Percentiles rank a stretch among this genome's conserved stretches.
These are phyloP conservation scores for Conchocele bisecta DNA, from an alignment of 2,888 invertebrate species.

Conservation along the genomic window DNA sequence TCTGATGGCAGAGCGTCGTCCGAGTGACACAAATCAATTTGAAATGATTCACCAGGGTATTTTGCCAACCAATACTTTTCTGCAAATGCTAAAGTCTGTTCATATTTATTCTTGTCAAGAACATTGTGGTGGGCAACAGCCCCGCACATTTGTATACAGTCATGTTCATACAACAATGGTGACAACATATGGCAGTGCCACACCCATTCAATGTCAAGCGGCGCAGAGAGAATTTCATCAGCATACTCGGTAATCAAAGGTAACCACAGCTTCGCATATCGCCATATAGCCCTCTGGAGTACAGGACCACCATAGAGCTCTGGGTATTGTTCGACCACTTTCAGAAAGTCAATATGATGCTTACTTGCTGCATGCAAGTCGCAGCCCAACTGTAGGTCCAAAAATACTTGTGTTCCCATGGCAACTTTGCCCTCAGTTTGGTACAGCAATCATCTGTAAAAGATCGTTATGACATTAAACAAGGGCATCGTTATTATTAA, in stretches of 20 bases:
- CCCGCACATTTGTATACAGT: constrained; percentile 68
- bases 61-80: constrained; percentile 66
- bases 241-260: constrained; percentile 80
- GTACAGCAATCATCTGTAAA: too few relatives aligned
- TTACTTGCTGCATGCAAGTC: constrained; percentile 67
- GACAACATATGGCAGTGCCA: constrained; percentile 83
- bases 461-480: too few relatives aligned
- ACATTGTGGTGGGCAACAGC: constrained; percentile 78
- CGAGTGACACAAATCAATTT: constrained; percentile 44
- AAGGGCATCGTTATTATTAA: too few relatives aligned
- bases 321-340: constrained; percentile 62
- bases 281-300: constrained; percentile 81
- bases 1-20: constrained; percentile 13
- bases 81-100: constrained; percentile 31
- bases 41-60: constrained; percentile 73
- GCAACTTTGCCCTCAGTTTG: too few relatives aligned
- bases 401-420: too few relatives aligned
- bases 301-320: constrained; percentile 76
- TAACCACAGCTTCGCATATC: constrained; percentile 83
- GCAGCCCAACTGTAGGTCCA: too few relatives aligned
- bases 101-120: constrained; percentile 17
- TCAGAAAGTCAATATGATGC: constrained; percentile 73
- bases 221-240: constrained; percentile 75
- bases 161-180: constrained; percentile 72
- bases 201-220: constrained; percentile 83